A percentile compares a stretch with the other conserved stretches of the same genome.
Evolutionary conservation across 2,888 invertebrate genomes (phyloP).

Genomic region (Cetonia aurata): DNA sequence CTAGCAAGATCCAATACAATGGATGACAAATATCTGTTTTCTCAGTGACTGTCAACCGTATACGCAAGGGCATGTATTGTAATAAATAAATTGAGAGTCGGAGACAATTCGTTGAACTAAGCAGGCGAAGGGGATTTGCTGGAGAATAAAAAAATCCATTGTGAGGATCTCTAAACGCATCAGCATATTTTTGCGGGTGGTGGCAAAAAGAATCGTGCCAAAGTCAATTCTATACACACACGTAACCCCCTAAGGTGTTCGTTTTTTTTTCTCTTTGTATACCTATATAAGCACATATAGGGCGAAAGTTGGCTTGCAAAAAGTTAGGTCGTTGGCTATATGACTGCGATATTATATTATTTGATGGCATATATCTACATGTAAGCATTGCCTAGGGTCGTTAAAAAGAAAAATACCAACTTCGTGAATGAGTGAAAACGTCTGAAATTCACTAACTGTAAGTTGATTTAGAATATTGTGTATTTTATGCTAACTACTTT

Average conservation of each 20-base stretch:
- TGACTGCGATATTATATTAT: slow-evolving; percentile 7
- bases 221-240: slow-evolving; percentile 16
- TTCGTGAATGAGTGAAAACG: slow-evolving; percentile 12
- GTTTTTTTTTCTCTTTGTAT: slow-evolving; percentile 16
- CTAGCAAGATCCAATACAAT: no score
- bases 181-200: slow-evolving; percentile 42
- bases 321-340: slow-evolving; percentile 21
- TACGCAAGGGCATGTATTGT: neutral
- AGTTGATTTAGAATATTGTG: no score
- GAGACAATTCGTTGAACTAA: neutral
- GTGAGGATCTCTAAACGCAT: slow-evolving; percentile 39
- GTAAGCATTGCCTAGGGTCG: slow-evolving; percentile 3
- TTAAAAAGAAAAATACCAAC: slow-evolving; percentile 15
- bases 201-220: slow-evolving; percentile 36
- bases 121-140: neutral
- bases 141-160: slow-evolving; percentile 32
- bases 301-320: slow-evolving; percentile 11
- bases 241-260: neutral
- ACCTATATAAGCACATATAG: neutral
- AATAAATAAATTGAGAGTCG: slow-evolving; percentile 7
- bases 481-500: no score
- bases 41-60: neutral
- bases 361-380: neutral
- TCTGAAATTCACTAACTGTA: neutral
- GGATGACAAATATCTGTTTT: no score